Conservation (phyloP, 2,113 vertebrate species). For the Tretioscincus oriximinensis region DNA sequence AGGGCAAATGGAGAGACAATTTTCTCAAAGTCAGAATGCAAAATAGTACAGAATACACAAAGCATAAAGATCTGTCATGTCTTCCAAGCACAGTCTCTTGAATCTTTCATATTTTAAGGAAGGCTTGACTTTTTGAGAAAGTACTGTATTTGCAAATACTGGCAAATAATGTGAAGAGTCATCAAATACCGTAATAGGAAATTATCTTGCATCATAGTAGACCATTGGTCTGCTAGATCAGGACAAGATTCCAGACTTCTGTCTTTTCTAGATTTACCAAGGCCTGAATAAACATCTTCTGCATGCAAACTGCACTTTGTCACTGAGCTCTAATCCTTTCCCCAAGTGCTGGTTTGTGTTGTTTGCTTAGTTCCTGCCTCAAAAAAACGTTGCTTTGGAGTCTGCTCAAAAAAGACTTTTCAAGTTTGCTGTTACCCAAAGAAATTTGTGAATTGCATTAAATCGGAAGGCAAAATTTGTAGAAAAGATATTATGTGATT, state of each 20-base stretch:
- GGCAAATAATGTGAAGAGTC: neutral
- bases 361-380: neutral
- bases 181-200: neutral
- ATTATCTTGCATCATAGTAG: too few species aligned
- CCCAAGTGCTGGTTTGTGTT: neutral
- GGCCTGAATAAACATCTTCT: too few species aligned
- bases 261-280: too few species aligned
- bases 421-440: neutral
- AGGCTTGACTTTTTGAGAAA: neutral
- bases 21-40: neutral
- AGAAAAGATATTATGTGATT: neutral
- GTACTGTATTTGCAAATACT: too few species aligned
- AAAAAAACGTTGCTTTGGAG: neutral
- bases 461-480: neutral
- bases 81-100: neutral
- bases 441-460: neutral
- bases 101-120: neutral
- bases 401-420: too few species aligned
- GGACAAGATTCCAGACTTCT: too few species aligned
- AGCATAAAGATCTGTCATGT: neutral
- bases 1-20: neutral
- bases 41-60: neutral
- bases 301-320: too few species aligned
- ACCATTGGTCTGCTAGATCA: too few species aligned
- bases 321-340: too few species aligned